Evolutionary conservation across 2,113 vertebrate genomes (phyloP), one percentile per base, ranked within the genome.

Genomic region (Phalacrocorax pelagicus): DNA sequence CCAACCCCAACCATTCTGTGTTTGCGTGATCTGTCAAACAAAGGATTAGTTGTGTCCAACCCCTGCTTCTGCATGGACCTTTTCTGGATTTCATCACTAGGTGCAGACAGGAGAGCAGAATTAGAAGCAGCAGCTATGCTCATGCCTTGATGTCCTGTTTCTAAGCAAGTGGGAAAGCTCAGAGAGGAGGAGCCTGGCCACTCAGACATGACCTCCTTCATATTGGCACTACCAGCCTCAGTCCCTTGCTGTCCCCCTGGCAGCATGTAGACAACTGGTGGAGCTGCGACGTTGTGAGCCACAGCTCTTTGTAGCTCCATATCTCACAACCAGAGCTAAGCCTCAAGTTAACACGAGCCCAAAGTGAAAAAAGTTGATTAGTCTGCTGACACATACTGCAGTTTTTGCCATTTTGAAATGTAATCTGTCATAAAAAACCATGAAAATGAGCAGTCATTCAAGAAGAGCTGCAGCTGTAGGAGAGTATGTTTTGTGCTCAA

Each of bases 381-480:
- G 10, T 54, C 22, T 81, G 32, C 51, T 81, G 59, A 92, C 91
- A 89, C 5, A 4, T 81, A 16, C 19, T 9, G 9, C 30, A 5
- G 4, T 9, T 88, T 84, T 78, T 83, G 26, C 20, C 10, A 12
- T 77, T 86, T 94, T 42, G 62, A 59, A 58, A 46, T 23, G 8
- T 73, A 54, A 73, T 42, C 55, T 86, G 63, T 78, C 49, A 49
- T 74, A 72, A 90, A 93, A 93, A 88, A n/a, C 52, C 65, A 38
- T 57, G 67, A 52, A 81, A 88, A 88, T 38, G 40, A 73, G 40
- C 75, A 90, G 29, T 63, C 42, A 57, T 69, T 78, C 71, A 81
- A 84, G 89, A 86, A 86, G 73, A 74, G 62, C 61, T 87, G 89
- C 86, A 91, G 81, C 77, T 96, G 62, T 59, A 78, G 36, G 36